Percentiles rank a stretch among this genome's conserved stretches.
These are phyloP conservation scores for Schlechtendalia chinensis DNA, from an alignment of 1,140 invertebrate species.

Conservation along the genomic window DNA sequence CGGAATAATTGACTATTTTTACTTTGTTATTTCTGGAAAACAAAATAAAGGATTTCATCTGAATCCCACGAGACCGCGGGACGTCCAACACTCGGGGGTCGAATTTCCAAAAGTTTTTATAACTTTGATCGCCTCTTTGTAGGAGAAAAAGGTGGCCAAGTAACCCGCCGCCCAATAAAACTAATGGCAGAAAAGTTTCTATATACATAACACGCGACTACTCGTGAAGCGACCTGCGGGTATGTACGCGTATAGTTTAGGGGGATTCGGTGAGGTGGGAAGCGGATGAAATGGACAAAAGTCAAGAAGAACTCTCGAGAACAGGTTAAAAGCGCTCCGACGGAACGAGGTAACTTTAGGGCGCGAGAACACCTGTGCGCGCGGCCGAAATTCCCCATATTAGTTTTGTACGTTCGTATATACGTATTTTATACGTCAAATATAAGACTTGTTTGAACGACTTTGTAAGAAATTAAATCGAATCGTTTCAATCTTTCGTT, in stretches of 20 bases:
- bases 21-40: neutral
- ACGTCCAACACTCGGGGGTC: neutral
- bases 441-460: too few species aligned
- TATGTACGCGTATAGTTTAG: neutral
- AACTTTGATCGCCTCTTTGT: neutral
- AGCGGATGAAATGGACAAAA: neutral
- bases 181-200: neutral
- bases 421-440: too few species aligned
- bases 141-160: neutral
- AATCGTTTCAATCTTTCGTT: neutral
- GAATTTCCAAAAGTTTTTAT: slow-evolving; percentile 5
- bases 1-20: neutral
- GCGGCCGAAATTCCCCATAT: neutral
- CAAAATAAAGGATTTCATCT: neutral
- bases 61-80: neutral
- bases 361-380: neutral
- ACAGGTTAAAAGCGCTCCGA: neutral
- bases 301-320: neutral
- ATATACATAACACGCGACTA: neutral
- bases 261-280: neutral
- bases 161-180: neutral
- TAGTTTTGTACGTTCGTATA: neutral
- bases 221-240: neutral
- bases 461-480: neutral
- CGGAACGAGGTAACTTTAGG: neutral